Conservation (phyloP, 2,888 invertebrate genomes). For the Thysanoteuthis rhombus region DNA sequence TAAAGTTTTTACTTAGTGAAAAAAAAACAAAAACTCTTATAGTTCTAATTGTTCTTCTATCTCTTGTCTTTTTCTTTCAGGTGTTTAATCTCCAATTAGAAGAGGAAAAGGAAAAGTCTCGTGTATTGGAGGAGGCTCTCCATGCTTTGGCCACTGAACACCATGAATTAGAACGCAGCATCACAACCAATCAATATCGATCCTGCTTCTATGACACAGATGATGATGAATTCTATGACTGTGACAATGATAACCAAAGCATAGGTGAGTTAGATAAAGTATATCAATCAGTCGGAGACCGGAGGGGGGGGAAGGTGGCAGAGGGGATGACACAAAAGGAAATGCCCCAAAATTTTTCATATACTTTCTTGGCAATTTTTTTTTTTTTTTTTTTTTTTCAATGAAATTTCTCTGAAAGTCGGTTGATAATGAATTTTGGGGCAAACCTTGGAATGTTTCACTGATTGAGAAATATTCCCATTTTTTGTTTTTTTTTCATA, state of each 20-base stretch:
- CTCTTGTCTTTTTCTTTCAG: conserved; percentile 45
- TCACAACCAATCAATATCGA: conserved; percentile 53
- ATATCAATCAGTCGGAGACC: too few relatives aligned
- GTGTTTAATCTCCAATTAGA: conserved; percentile 68
- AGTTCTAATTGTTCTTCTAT: background rate
- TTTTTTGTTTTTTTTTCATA: too few relatives aligned
- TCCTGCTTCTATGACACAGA: conserved; percentile 48
- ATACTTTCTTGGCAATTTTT: too few relatives aligned
- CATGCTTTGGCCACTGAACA: conserved; percentile 77
- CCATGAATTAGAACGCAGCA: conserved; percentile 76
- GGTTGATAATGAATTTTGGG: too few relatives aligned
- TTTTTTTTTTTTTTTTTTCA: too few relatives aligned
- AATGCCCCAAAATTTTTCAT: too few relatives aligned
- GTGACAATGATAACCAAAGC: conserved; percentile 46
- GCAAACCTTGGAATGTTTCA: too few relatives aligned
- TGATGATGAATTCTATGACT: conserved; percentile 62
- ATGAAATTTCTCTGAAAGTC: too few relatives aligned
- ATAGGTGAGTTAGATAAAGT: background rate
- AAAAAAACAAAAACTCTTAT: background rate
- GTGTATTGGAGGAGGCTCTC: conserved; percentile 77
- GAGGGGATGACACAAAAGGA: too few relatives aligned
- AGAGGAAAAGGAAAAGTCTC: conserved; percentile 73
- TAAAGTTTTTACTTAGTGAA: too few relatives aligned
- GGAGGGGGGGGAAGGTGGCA: too few relatives aligned
- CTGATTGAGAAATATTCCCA: too few relatives aligned